phyloP scores from a whole-genome alignment of 2,888 invertebrate genomes.

The Cynaeus angustus region DNA sequence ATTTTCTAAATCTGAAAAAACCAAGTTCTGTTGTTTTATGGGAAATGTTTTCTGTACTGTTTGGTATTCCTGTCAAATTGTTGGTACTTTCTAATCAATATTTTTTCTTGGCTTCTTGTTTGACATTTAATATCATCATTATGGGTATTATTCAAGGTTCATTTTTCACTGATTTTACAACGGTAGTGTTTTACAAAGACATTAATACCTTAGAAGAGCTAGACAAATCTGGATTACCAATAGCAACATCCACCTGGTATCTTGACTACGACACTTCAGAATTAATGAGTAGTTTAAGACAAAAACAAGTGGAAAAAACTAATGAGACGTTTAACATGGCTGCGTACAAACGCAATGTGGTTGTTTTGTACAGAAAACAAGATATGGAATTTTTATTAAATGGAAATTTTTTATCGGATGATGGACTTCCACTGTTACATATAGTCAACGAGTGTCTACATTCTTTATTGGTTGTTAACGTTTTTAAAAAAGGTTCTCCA shows the following conservation, averaged over 20 bases:
- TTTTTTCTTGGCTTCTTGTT: conserved; percentile 9
- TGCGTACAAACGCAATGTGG: conserved; percentile 54
- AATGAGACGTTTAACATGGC: conserved; percentile 48
- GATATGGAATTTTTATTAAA: conserved; percentile 63
- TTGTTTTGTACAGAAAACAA: conserved; percentile 63
- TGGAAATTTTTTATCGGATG: conserved; percentile 59
- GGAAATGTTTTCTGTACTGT: conserved; percentile 7
- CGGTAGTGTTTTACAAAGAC: conserved; percentile 69
- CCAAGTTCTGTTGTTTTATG: neutral
- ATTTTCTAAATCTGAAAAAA: conserved; percentile 29
- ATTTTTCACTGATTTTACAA: conserved; percentile 70
- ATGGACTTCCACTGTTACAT: conserved; percentile 67
- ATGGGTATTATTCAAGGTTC: conserved; percentile 70
- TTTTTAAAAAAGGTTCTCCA: conserved; percentile 69
- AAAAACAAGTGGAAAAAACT: conserved; percentile 51
- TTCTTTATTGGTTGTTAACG: conserved; percentile 69
- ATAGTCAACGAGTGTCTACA: conserved; percentile 70
- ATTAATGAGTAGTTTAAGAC: conserved; percentile 57
- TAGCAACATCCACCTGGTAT: conserved; percentile 62
- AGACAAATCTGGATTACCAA: conserved; percentile 67
- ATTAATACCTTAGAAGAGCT: conserved; percentile 71
- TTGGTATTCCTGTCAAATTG: conserved; percentile 5
- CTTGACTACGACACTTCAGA: conserved; percentile 60
- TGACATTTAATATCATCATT: conserved; percentile 70
- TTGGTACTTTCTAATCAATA: neutral